A percentile compares a stretch with the other conserved stretches of the same genome.
Evolutionary conservation across 2,797 vertebrate species (phyloP).

Genomic region (Sebastes taczanowskii): DNA sequence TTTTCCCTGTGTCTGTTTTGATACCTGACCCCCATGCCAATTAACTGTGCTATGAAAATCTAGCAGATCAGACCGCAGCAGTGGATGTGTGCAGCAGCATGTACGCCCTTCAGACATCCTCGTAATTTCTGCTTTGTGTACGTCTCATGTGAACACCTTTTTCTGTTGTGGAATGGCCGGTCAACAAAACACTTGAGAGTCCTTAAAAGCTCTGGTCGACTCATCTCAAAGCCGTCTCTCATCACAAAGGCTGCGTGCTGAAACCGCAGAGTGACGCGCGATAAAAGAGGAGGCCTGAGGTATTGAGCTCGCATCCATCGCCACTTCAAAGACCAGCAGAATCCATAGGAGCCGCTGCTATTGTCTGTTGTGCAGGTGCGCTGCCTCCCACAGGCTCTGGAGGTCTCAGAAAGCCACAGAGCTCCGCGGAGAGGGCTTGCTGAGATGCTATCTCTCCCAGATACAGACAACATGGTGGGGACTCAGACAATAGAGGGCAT

Average conservation of each 20-base stretch:
- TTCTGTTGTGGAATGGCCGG: slow-evolving; percentile 56
- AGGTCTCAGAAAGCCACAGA: slow-evolving; percentile 54
- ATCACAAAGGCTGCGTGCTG: slow-evolving; percentile 54
- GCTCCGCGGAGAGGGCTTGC: slow-evolving; percentile 36
- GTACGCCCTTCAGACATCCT: neutral
- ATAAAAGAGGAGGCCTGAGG: slow-evolving; percentile 60
- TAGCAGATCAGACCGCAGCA: neutral
- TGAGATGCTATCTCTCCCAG: slow-evolving; percentile 76
- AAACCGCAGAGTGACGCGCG: slow-evolving; percentile 58
- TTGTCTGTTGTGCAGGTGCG: slow-evolving; percentile 82
- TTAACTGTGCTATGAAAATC: slow-evolving; percentile 36
- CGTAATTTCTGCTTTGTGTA: slow-evolving; percentile 6
- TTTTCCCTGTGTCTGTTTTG: slow-evolving; percentile 51
- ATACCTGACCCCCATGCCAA: slow-evolving; percentile 48
- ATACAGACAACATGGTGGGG: slow-evolving; percentile 60
- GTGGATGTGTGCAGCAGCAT: neutral
- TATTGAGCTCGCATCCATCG: slow-evolving; percentile 66
- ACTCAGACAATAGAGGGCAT: slow-evolving; percentile 66
- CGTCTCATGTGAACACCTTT: slow-evolving; percentile 27
- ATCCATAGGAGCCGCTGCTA: slow-evolving; percentile 62
- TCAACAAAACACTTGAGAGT: slow-evolving; percentile 66
- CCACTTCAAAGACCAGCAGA: slow-evolving; percentile 79
- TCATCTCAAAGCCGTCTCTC: slow-evolving; percentile 54
- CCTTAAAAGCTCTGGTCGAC: slow-evolving; percentile 54
- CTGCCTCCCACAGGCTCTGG: slow-evolving; percentile 58